Conservation (phyloP, 2,113 vertebrate genomes). For the Melospiza melodia region DNA sequence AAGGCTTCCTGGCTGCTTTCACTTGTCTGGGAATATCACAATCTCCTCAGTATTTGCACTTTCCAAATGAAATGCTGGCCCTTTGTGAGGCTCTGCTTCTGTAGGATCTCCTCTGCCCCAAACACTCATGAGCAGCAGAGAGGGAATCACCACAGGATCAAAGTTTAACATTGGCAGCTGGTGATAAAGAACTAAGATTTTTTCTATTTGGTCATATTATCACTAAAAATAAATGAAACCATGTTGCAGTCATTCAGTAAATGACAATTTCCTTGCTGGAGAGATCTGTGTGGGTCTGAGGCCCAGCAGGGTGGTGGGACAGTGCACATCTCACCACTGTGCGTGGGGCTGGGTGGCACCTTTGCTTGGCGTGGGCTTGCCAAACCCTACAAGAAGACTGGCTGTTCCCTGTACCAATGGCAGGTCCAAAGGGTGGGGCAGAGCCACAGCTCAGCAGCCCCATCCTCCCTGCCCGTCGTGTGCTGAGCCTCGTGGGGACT, state of each 20-base stretch:
- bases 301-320: neutral
- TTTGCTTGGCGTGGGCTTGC: rapidly evolving
- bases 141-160: neutral
- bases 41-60: neutral
- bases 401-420: rapidly evolving
- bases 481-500: rapidly evolving
- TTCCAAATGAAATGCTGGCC: neutral
- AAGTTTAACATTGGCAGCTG: neutral
- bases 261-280: neutral
- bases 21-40: neutral
- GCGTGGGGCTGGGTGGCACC: neutral
- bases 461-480: neutral
- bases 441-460: neutral
- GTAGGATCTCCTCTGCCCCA: neutral
- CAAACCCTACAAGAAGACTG: neutral
- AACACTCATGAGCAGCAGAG: neutral
- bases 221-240: neutral
- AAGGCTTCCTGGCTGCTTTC: neutral
- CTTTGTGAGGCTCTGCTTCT: neutral
- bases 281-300: neutral
- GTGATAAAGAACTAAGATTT: neutral
- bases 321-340: rapidly evolving
- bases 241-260: neutral
- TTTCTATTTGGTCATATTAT: neutral
- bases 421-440: rapidly evolving